phyloP scores from a whole-genome alignment of 2,888 invertebrate genomes.

The Eristalinus sepulchralis region DNA sequence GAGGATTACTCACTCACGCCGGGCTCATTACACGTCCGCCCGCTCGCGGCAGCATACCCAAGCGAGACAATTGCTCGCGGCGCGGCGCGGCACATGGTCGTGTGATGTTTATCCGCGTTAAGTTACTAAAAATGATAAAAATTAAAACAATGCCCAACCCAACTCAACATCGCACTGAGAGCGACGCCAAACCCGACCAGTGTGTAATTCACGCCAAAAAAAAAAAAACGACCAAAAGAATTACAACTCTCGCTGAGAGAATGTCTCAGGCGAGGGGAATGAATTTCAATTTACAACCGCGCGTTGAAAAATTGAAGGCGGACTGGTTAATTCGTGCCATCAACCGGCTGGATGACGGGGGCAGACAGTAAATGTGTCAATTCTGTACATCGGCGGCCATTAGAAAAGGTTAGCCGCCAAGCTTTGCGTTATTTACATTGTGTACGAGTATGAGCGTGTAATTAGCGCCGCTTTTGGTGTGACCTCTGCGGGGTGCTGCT shows the following conservation, averaged over 20 bases:
- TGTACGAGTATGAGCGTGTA: slow-evolving; percentile 8
- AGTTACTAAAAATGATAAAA: slow-evolving; percentile 6
- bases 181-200: slow-evolving; percentile 24
- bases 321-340: slow-evolving; percentile 17
- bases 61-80: slow-evolving; percentile 2
- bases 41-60: too few species aligned
- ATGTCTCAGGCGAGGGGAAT: slow-evolving; percentile 15
- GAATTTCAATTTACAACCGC: slow-evolving; percentile 46
- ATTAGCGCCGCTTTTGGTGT: slow-evolving; percentile 9
- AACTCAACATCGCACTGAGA: slow-evolving; percentile 9
- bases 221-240: background rate
- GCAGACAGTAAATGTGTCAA: slow-evolving; percentile 48
- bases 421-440: slow-evolving; percentile 22
- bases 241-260: slow-evolving; percentile 1
- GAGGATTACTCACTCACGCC: slow-evolving; percentile 47
- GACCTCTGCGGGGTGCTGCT: slow-evolving; percentile 9
- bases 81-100: background rate
- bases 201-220: slow-evolving; percentile 52
- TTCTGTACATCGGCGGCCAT: slow-evolving; percentile 42
- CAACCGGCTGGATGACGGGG: background rate
- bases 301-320: slow-evolving; percentile 32
- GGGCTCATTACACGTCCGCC: background rate
- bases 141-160: slow-evolving; percentile 19
- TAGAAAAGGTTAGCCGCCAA: slow-evolving; percentile 41
- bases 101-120: slow-evolving; percentile 8